Evolutionary conservation across 2,888 invertebrate species (phyloP).

Genomic region (Drosophila maculinotata): DNA sequence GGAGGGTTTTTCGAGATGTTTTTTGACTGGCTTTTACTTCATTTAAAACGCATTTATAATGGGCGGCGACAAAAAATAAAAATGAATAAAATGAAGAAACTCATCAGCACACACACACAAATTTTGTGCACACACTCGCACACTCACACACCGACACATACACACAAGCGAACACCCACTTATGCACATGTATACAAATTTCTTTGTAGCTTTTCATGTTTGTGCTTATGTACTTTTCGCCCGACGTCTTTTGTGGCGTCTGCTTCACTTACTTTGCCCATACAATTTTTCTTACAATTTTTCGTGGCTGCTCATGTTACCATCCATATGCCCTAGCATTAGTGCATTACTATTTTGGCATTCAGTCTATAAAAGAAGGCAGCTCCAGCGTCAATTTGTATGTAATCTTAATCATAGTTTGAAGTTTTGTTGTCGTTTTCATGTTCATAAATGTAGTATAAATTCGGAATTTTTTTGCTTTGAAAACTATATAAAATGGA

Average conservation of each 20-base stretch:
- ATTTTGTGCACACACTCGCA: conserved; percentile 13
- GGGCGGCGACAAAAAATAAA: conserved; percentile 59
- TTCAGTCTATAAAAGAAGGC: background rate
- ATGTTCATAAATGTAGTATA: no score
- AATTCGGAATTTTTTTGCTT: no score
- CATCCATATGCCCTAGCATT: conserved; percentile 28
- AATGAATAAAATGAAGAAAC: conserved; percentile 57
- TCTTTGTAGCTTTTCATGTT: conserved; percentile 74
- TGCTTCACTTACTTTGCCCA: conserved; percentile 73
- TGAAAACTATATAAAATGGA: no score
- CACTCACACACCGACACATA: conserved; percentile 14
- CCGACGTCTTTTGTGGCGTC: conserved; percentile 68
- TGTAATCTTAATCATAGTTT: no score
- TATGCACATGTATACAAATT: conserved; percentile 80
- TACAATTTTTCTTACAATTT: conserved; percentile 74
- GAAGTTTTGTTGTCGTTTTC: no score
- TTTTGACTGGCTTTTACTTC: conserved; percentile 79
- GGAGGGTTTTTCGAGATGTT: conserved; percentile 47
- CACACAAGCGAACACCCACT: conserved; percentile 26
- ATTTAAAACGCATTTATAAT: conserved; percentile 81
- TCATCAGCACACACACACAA: conserved; percentile 65
- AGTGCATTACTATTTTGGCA: background rate
- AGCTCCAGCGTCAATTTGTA: no score
- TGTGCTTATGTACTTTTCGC: conserved; percentile 62
- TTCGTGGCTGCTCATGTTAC: conserved; percentile 69